phyloP scores from a whole-genome alignment of 2,113 vertebrate genomes.

The Spheniscus mendiculus region DNA sequence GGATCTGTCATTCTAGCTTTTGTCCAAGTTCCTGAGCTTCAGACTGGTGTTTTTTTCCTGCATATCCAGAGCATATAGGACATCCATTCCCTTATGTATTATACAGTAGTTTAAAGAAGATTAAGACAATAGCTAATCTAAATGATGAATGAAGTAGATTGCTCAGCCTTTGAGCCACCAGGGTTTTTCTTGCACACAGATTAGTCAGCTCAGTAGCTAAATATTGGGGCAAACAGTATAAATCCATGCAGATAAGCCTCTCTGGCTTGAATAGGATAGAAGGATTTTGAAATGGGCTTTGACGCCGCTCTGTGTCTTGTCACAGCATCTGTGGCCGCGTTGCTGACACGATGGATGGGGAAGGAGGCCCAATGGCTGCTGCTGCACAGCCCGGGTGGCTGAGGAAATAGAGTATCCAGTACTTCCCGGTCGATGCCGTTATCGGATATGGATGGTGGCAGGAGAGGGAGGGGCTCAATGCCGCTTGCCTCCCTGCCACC shows the following conservation, averaged over 20 bases:
- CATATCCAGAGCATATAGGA: neutral
- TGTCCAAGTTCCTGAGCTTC: neutral
- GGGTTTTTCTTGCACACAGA: conserved; percentile 30
- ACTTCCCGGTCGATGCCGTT: neutral
- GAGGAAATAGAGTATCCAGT: neutral
- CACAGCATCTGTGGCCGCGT: accelerated
- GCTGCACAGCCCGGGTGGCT: neutral
- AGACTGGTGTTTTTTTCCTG: neutral
- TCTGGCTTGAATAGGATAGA: conserved; percentile 29
- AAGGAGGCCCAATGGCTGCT: neutral
- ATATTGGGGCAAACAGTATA: conserved; percentile 58
- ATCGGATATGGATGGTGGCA: neutral
- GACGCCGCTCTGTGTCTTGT: neutral
- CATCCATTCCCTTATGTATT: conserved; percentile 47
- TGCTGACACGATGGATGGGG: neutral
- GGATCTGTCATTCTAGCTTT: neutral
- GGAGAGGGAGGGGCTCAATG: neutral
- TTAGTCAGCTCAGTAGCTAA: conserved; percentile 49
- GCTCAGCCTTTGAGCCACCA: conserved; percentile 20
- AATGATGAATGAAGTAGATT: conserved; percentile 55
- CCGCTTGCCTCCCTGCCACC: neutral
- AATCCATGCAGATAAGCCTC: conserved; percentile 51
- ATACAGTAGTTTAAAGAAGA: conserved; percentile 54
- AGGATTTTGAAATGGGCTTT: neutral
- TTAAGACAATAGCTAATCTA: conserved; percentile 65